phyloP scores from a whole-genome alignment of 1,140 invertebrate genomes.

The Pemphigus obesinymphae region DNA sequence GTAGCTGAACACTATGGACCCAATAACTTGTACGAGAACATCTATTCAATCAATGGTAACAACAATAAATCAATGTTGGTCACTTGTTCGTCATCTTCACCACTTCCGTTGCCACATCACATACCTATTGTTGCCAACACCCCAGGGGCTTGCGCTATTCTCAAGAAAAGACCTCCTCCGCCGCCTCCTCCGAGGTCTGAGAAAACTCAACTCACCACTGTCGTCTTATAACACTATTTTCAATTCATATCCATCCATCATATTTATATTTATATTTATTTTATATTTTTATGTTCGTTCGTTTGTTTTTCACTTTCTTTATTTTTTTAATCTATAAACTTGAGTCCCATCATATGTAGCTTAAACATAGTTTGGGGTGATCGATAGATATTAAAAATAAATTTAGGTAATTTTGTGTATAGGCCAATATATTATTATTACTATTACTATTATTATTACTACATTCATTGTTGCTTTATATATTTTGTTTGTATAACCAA shows the following conservation, averaged over 20 bases:
- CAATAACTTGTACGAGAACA: slow-evolving; percentile 58
- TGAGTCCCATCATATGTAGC: neutral
- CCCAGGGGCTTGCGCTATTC: slow-evolving; percentile 48
- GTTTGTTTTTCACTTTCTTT: neutral
- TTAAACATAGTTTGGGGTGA: no score
- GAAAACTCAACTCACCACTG: slow-evolving; percentile 65
- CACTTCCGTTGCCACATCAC: slow-evolving; percentile 5
- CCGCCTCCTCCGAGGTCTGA: slow-evolving; percentile 73
- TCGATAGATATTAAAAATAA: no score
- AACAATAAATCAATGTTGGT: neutral
- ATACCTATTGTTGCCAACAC: slow-evolving; percentile 35
- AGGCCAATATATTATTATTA: neutral
- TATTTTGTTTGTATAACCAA: neutral
- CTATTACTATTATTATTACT: neutral
- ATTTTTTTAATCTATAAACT: neutral
- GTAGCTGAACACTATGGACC: slow-evolving; percentile 80
- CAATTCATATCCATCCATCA: neutral
- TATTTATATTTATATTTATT: no score
- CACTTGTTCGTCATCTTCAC: neutral
- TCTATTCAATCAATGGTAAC: slow-evolving; percentile 51
- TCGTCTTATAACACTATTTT: neutral
- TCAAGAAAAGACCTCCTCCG: slow-evolving; percentile 59
- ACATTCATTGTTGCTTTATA: neutral
- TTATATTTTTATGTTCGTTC: no score
- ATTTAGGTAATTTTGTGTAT: no score